phyloP scores from a whole-genome alignment of 2,113 vertebrate genomes.

The Charina bottae region DNA sequence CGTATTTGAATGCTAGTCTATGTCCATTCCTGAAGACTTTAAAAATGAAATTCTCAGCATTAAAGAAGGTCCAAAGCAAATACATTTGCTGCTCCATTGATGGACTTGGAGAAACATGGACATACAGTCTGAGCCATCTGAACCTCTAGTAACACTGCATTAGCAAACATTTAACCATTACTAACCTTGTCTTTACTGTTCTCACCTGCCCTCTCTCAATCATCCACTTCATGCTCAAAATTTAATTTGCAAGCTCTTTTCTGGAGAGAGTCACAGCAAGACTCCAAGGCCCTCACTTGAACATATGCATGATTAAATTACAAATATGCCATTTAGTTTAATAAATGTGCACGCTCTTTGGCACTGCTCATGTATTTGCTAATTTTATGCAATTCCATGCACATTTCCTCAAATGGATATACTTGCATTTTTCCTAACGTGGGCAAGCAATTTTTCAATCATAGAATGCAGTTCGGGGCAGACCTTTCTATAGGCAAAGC shows the following conservation, averaged over 20 bases:
- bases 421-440: background rate
- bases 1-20: background rate
- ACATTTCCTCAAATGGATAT: background rate
- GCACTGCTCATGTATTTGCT: background rate
- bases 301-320: background rate
- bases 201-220: background rate
- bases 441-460: background rate
- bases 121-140: background rate
- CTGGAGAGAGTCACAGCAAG: background rate
- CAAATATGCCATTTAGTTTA: background rate
- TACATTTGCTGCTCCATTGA: background rate
- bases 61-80: background rate
- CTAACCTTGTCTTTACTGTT: background rate
- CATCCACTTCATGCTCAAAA: background rate
- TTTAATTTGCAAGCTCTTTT: background rate
- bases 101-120: background rate
- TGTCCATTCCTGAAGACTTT: background rate
- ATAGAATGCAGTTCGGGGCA: background rate
- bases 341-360: background rate
- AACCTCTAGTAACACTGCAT: background rate
- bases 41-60: background rate
- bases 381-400: background rate
- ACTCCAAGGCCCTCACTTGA: background rate
- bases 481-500: background rate
- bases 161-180: background rate